A percentile compares a stretch with the other conserved stretches of the same genome.
Conservation (phyloP, 30 jellyfish, hydroid and myxozoan genomes). For the Turritopsis rubra region DNA sequence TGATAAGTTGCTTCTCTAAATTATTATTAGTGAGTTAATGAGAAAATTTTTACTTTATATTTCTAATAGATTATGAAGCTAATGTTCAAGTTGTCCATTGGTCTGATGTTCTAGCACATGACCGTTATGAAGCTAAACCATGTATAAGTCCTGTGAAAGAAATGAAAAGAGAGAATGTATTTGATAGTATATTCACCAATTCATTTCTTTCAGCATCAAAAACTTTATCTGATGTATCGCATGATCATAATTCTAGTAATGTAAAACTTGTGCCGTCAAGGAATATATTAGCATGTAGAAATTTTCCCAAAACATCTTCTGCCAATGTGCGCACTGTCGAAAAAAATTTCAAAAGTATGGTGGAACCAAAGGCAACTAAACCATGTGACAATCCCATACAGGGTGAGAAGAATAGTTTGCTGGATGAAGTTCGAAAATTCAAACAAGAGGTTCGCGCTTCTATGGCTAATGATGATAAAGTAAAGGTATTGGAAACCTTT, state of each 20-base stretch:
- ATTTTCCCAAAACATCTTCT: background rate
- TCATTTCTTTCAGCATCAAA: slow-evolving; percentile 16
- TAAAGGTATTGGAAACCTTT: too few species aligned
- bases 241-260: background rate
- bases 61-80: slow-evolving; percentile 15
- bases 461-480: too few species aligned
- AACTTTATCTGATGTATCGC: background rate
- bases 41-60: background rate
- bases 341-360: background rate
- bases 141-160: slow-evolving; percentile 6
- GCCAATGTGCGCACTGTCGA: background rate
- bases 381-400: background rate
- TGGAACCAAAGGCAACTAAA: background rate
- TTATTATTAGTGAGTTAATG: too few species aligned
- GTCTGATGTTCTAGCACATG: slow-evolving; percentile 22
- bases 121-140: background rate
- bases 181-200: slow-evolving; percentile 12
- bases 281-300: background rate
- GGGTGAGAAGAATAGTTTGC: background rate
- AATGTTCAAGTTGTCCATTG: slow-evolving; percentile 24
- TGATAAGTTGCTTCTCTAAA: too few species aligned
- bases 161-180: background rate
- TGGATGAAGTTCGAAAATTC: background rate
- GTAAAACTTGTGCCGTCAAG: background rate
- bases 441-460: background rate